Percentiles rank a stretch among this genome's conserved stretches.
phyloP scores from a whole-genome alignment of 2,797 vertebrate genomes.

The Halcyon smyrnensis region DNA sequence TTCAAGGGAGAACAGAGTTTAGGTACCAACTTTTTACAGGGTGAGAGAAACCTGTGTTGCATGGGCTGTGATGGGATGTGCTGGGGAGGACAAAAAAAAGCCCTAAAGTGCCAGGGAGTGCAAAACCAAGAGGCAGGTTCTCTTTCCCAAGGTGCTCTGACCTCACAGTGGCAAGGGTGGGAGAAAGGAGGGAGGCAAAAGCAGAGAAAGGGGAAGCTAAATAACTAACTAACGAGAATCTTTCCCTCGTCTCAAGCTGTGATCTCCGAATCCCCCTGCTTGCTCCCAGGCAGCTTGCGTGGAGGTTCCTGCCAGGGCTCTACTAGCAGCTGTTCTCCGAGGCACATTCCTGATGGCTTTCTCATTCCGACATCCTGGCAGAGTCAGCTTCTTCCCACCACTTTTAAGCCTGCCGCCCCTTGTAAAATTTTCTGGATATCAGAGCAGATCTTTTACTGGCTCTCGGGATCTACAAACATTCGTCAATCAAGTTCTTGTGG shows the following conservation, averaged over 20 bases:
- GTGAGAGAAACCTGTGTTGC: background rate
- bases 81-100: background rate
- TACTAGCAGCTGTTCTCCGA: constrained; percentile 88
- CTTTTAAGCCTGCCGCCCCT: constrained; percentile 87
- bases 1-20: background rate
- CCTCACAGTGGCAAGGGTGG: background rate
- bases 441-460: constrained; percentile 83
- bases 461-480: constrained; percentile 76
- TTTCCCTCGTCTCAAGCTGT: background rate
- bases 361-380: constrained; percentile 89
- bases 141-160: background rate
- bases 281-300: constrained; percentile 33
- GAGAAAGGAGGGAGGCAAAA: background rate
- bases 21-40: too few species aligned
- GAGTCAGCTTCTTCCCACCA: constrained; percentile 86
- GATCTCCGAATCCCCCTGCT: constrained; percentile 1
- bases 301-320: constrained; percentile 79
- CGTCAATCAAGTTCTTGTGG: constrained; percentile 35
- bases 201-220: background rate
- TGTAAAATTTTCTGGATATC: constrained; percentile 90
- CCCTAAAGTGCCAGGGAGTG: background rate
- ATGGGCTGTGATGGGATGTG: fast-evolving
- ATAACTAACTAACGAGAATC: background rate
- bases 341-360: constrained; percentile 92
- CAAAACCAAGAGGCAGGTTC: background rate